phyloP scores from a whole-genome alignment of 2,888 invertebrate species.

The Rotaria sp. region DNA sequence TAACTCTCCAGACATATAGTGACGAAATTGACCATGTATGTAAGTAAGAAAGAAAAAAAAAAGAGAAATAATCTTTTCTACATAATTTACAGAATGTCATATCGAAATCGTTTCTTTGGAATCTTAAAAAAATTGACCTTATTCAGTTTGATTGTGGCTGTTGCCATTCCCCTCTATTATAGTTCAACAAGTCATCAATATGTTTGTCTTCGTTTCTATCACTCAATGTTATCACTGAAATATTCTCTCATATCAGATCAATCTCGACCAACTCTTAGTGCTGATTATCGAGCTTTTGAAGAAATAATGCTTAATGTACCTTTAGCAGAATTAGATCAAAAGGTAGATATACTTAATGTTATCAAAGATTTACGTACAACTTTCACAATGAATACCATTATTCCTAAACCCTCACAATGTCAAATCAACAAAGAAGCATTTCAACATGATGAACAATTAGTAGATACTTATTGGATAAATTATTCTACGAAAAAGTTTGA shows the following conservation, averaged over 20 bases:
- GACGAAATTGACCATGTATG: neutral
- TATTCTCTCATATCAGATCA: neutral
- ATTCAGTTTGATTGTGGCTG: neutral
- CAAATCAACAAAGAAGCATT: neutral
- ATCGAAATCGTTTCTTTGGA: neutral
- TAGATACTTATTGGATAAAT: neutral
- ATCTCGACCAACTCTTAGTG: neutral
- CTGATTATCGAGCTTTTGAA: neutral
- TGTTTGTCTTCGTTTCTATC: neutral
- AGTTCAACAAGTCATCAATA: neutral
- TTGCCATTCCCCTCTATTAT: neutral
- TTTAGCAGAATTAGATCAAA: neutral
- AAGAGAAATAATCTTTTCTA: neutral
- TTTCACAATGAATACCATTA: neutral
- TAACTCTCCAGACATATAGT: neutral
- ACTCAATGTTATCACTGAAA: neutral
- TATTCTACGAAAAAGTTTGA: neutral
- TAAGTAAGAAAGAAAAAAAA: neutral
- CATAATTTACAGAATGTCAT: neutral
- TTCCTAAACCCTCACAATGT: conserved; percentile 9
- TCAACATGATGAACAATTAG: neutral
- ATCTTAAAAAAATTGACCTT: neutral
- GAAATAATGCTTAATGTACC: neutral
- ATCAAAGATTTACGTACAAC: neutral
- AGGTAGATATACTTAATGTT: neutral